Evolutionary conservation across 2,888 invertebrate genomes (phyloP).

Genomic region (Leptogaster cylindrica): DNA sequence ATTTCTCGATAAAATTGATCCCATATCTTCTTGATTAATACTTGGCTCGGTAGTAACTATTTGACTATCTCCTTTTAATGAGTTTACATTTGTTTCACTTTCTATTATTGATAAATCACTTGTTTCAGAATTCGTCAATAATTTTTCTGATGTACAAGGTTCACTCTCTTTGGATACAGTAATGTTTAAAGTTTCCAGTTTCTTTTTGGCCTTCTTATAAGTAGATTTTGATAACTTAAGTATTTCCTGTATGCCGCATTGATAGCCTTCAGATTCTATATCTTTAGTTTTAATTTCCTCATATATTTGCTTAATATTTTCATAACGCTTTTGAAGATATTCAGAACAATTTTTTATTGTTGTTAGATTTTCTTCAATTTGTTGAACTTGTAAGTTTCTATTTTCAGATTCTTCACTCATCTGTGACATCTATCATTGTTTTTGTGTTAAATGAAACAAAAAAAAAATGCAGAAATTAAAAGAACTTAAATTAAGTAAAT

Average conservation of each 20-base stretch:
- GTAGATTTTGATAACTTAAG: neutral
- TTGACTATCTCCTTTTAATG: neutral
- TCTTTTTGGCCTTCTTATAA: neutral
- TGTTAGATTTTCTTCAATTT: conserved; percentile 17
- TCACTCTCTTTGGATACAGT: neutral
- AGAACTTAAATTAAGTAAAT: conserved; percentile 35
- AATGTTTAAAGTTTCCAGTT: neutral
- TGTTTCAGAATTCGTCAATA: no score
- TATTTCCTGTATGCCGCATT: neutral
- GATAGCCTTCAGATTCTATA: neutral
- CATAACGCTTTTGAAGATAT: conserved; percentile 8
- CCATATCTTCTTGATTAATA: neutral
- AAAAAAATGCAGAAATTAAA: conserved; percentile 39
- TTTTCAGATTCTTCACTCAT: conserved; percentile 20
- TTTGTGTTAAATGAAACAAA: conserved; percentile 38
- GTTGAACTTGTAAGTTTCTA: conserved; percentile 6
- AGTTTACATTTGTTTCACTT: no score
- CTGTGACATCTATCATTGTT: conserved; percentile 31
- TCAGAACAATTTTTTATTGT: conserved; percentile 14
- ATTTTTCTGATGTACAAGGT: no score
- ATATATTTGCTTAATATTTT: conserved; percentile 10
- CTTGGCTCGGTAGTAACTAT: neutral
- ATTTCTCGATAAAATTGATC: neutral
- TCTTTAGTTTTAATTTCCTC: neutral
- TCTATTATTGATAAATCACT: no score